Evolutionary conservation across 2,113 vertebrate genomes (phyloP).

Genomic region (Grantiella picta): DNA sequence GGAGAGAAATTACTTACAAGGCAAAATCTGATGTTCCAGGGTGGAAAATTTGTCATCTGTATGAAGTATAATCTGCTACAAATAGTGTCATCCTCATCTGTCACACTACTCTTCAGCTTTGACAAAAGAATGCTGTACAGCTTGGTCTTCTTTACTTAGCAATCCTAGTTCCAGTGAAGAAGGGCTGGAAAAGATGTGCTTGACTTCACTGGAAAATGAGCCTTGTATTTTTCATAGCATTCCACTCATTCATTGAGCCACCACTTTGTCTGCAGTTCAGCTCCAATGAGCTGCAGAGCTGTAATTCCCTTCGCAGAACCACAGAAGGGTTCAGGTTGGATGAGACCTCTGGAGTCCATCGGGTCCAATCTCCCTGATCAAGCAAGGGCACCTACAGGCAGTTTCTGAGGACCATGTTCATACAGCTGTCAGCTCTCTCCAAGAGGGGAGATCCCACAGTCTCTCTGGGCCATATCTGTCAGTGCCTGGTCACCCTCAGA

Average conservation of each 20-base stretch:
- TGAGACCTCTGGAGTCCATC: background rate
- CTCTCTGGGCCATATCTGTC: background rate
- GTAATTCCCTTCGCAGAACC: background rate
- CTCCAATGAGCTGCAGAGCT: background rate
- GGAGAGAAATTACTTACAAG: background rate
- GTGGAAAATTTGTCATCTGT: background rate
- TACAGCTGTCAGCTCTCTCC: background rate
- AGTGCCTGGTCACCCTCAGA: fast-evolving
- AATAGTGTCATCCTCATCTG: background rate
- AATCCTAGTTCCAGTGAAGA: background rate
- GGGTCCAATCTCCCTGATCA: background rate
- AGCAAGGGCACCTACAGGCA: background rate
- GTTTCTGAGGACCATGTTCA: background rate
- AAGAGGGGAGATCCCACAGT: background rate
- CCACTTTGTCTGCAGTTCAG: background rate
- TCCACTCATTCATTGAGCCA: background rate
- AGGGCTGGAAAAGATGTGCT: background rate
- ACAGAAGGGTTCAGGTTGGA: background rate
- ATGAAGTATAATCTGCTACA: background rate
- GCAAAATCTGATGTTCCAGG: background rate
- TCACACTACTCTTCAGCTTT: background rate
- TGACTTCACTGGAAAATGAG: background rate
- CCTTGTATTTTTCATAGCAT: background rate
- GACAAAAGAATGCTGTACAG: background rate
- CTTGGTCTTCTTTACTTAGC: background rate